Conservation (phyloP, 2,888 invertebrate species). For the Chirona hameri region DNA sequence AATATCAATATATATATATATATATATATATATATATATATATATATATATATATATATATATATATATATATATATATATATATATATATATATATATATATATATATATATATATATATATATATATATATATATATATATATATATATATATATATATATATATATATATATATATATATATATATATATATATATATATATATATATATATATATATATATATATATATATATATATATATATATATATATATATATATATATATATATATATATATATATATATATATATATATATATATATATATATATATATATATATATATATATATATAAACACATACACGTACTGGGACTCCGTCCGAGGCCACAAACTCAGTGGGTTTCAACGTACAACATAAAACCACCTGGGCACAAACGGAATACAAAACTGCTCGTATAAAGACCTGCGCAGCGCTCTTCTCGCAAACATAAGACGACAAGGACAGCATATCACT, state of each 20-base stretch:
- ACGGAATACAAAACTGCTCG: slow-evolving; percentile 4
- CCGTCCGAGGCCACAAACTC: background rate
- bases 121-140: background rate
- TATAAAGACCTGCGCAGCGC: background rate
- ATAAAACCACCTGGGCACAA: background rate
- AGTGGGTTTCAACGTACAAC: background rate
- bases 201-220: background rate
- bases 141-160: background rate
- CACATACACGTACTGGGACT: background rate
- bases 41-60: background rate
- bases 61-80: background rate
- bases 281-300: background rate
- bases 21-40: background rate
- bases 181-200: background rate
- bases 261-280: background rate
- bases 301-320: background rate
- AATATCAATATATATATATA: background rate
- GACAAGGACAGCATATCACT: background rate
- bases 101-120: background rate
- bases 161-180: background rate
- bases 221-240: background rate
- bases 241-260: background rate
- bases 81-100: background rate
- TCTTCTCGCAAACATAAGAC: background rate
- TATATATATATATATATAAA: background rate